These are phyloP conservation scores for Gymnoscelis rufifasciata DNA, from an alignment of 2,888 invertebrate species.

Conservation along the genomic window DNA sequence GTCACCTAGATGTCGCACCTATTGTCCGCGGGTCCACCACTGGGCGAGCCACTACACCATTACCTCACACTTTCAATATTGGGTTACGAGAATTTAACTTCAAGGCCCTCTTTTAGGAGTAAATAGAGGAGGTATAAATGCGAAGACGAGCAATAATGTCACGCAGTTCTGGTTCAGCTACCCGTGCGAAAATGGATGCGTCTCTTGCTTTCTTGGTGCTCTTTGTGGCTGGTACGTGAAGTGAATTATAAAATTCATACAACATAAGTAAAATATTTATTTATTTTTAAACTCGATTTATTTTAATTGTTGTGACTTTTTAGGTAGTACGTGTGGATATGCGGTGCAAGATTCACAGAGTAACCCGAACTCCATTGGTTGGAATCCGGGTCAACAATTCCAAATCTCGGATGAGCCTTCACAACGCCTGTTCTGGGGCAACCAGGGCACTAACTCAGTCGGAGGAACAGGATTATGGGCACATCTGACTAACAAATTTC, in stretches of 20 bases:
- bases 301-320: slow-evolving; percentile 38
- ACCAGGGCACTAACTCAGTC: slow-evolving; percentile 65
- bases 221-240: slow-evolving; percentile 65
- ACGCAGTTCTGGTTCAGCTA: slow-evolving; percentile 65
- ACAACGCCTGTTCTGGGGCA: slow-evolving; percentile 65
- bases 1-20: slow-evolving; percentile 77
- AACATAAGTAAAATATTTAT: too few species aligned
- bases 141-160: slow-evolving; percentile 64
- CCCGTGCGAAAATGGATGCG: slow-evolving; percentile 67
- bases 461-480: slow-evolving; percentile 69
- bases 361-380: too few species aligned
- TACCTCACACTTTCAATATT: slow-evolving; percentile 78
- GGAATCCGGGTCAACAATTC: slow-evolving; percentile 42
- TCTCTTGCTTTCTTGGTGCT: slow-evolving; percentile 55
- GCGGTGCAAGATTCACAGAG: slow-evolving; percentile 39
- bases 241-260: slow-evolving; percentile 28
- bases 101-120: slow-evolving; percentile 74
- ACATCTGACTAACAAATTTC: slow-evolving; percentile 67
- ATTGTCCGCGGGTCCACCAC: slow-evolving; percentile 65
- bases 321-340: slow-evolving; percentile 61
- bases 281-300: too few species aligned
- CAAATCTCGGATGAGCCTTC: slow-evolving; percentile 50
- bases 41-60: slow-evolving; percentile 71
- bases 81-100: slow-evolving; percentile 77
- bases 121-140: slow-evolving; percentile 76